Conservation (phyloP, 2,797 vertebrate genomes). For the Lates japonicus region DNA sequence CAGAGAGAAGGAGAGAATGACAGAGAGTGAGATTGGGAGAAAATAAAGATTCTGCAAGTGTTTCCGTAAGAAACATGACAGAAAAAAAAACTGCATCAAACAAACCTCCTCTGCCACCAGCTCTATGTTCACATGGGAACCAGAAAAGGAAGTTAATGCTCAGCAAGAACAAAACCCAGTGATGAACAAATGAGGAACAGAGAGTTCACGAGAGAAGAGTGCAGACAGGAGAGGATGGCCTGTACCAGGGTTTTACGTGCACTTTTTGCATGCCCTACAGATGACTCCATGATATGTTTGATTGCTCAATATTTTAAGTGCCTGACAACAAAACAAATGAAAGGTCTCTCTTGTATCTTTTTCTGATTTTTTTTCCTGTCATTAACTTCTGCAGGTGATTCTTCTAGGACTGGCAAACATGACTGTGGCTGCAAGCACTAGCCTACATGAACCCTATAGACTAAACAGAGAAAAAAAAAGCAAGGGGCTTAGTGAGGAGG, state of each 20-base stretch:
- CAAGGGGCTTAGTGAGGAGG: slow-evolving; percentile 28
- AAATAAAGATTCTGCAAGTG: slow-evolving; percentile 7
- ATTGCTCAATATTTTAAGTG: not conserved
- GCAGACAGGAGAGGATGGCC: not conserved
- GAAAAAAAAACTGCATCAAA: slow-evolving; percentile 22
- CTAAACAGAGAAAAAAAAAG: slow-evolving; percentile 56
- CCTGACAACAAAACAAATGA: not conserved
- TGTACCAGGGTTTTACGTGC: not conserved
- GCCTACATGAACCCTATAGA: slow-evolving; percentile 50
- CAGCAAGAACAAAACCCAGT: slow-evolving; percentile 27
- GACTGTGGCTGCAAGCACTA: slow-evolving; percentile 24
- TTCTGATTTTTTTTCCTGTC: too few relatives aligned
- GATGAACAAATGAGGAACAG: slow-evolving; percentile 57
- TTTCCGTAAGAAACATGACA: slow-evolving; percentile 20
- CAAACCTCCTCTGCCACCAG: not conserved
- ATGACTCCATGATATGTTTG: not conserved
- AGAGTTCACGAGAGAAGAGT: not conserved
- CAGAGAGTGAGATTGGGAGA: slow-evolving; percentile 12
- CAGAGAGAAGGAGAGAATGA: slow-evolving; percentile 13
- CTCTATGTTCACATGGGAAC: slow-evolving; percentile 41
- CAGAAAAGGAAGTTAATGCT: slow-evolving; percentile 60
- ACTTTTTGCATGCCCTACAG: not conserved
- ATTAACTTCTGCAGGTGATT: slow-evolving; percentile 1
- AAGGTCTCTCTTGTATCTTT: too few relatives aligned
- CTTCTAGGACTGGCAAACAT: slow-evolving; percentile 35